Conservation (phyloP, 2,888 invertebrate genomes). For the Mechanitis messenoides region DNA sequence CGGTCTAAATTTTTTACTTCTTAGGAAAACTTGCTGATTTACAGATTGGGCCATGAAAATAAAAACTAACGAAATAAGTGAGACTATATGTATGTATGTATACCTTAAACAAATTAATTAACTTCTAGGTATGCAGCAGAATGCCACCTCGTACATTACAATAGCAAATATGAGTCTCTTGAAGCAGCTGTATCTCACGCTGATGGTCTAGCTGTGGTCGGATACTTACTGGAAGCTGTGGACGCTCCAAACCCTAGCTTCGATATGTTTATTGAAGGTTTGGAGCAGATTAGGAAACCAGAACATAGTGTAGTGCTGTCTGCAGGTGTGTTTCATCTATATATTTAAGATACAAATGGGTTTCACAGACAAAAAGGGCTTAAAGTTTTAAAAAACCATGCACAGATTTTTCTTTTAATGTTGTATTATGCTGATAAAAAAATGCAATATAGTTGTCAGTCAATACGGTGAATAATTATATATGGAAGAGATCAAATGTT, state of each 20-base stretch:
- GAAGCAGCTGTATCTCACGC: constrained; percentile 80
- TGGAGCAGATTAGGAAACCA: constrained; percentile 58
- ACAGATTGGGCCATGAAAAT: too few species aligned
- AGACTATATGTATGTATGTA: too few species aligned
- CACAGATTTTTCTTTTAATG: too few species aligned
- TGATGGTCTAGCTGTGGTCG: constrained; percentile 83
- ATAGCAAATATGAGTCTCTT: constrained; percentile 80
- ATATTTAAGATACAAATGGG: too few species aligned
- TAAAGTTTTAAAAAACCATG: too few species aligned
- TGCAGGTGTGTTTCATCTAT: constrained; percentile 44
- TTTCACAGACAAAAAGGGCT: too few species aligned
- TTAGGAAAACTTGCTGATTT: too few species aligned
- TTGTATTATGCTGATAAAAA: too few species aligned
- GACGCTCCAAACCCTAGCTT: constrained; percentile 78
- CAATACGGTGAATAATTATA: not conserved
- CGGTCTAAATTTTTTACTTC: too few species aligned
- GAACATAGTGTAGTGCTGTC: constrained; percentile 55
- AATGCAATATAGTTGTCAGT: too few species aligned
- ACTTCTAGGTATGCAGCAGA: constrained; percentile 81
- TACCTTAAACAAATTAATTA: too few species aligned
- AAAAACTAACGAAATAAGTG: too few species aligned
- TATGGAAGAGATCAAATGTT: not conserved
- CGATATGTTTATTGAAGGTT: constrained; percentile 75
- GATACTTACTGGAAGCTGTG: constrained; percentile 79
- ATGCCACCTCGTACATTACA: constrained; percentile 87